These are phyloP conservation scores for Chymomyza fuscimana DNA, from an alignment of 2,888 invertebrate genomes.

Conservation along the genomic window DNA sequence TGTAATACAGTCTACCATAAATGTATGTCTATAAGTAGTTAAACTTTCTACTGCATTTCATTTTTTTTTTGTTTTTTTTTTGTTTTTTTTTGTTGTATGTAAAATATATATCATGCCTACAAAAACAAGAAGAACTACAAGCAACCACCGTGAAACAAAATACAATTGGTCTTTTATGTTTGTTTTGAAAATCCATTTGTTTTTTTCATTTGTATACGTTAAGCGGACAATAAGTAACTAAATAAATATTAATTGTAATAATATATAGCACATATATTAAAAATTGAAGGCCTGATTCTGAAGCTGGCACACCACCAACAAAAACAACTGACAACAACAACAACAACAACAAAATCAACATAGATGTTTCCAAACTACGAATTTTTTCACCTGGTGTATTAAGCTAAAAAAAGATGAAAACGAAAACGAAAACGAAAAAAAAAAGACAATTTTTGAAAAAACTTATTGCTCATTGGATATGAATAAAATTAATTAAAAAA, in stretches of 20 bases:
- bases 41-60: too few relatives aligned
- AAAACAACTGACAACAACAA: background rate
- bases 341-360: slow-evolving; percentile 3
- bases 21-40: background rate
- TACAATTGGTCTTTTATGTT: background rate
- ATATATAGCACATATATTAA: slow-evolving; percentile 24
- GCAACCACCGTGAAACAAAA: background rate
- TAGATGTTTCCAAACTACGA: slow-evolving; percentile 57
- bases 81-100: background rate
- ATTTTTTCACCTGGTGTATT: slow-evolving; percentile 64
- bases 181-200: slow-evolving; percentile 13
- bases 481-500: slow-evolving; percentile 16
- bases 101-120: background rate
- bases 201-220: slow-evolving; percentile 54
- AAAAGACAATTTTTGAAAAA: slow-evolving; percentile 22
- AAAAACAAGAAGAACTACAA: background rate
- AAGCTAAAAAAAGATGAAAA: slow-evolving; percentile 44
- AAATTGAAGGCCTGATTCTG: slow-evolving; percentile 8
- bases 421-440: background rate
- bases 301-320: slow-evolving; percentile 1
- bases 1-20: slow-evolving; percentile 33
- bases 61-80: background rate
- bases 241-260: slow-evolving; percentile 18
- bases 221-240: slow-evolving; percentile 70
- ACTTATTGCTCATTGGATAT: slow-evolving; percentile 44